Conservation (phyloP, 2,797 vertebrate genomes). For the Mus minutoides region DNA sequence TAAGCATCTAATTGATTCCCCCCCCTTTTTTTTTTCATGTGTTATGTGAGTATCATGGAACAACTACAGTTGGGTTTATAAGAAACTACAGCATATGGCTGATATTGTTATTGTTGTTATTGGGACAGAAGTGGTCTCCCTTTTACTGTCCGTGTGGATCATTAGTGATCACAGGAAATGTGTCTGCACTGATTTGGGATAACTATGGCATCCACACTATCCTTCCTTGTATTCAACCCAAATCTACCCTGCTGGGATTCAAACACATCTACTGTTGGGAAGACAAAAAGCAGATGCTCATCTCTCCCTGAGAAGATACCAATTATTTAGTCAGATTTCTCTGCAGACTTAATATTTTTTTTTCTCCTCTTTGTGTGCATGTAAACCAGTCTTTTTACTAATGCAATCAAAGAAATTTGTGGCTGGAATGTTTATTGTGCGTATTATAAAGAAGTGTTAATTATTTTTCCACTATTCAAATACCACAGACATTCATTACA, state of each 20-base stretch:
- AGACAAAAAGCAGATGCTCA: slow-evolving; percentile 10
- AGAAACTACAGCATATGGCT: background rate
- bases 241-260: slow-evolving; percentile 11
- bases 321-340: slow-evolving; percentile 60
- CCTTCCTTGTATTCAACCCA: background rate
- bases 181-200: background rate
- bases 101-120: background rate
- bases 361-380: slow-evolving; percentile 2
- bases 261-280: background rate
- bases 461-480: slow-evolving; percentile 42
- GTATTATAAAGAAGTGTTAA: slow-evolving; percentile 24
- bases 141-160: background rate
- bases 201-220: background rate
- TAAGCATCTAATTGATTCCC: background rate
- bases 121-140: background rate
- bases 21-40: background rate
- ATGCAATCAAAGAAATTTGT: slow-evolving; percentile 2
- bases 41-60: background rate
- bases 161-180: background rate
- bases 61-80: background rate
- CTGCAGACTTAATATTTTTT: slow-evolving; percentile 30
- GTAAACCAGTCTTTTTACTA: slow-evolving; percentile 4
- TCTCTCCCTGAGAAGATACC: slow-evolving; percentile 26
- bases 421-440: slow-evolving; percentile 18
- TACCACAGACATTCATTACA: background rate